These are phyloP conservation scores for Antheraea assamensis DNA, from an alignment of 2,888 invertebrate genomes.

Conservation along the genomic window DNA sequence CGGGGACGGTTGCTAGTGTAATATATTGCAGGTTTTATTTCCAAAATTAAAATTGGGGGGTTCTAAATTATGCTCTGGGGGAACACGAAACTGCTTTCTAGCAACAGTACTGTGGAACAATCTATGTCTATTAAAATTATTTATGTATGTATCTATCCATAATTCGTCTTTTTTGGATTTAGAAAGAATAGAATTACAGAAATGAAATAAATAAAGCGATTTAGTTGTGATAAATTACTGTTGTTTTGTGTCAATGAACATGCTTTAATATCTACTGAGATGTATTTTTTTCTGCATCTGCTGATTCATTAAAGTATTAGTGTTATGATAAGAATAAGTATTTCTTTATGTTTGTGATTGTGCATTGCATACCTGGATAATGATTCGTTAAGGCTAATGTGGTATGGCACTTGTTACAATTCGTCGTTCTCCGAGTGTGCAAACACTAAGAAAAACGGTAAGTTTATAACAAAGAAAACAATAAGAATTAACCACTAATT, in stretches of 20 bases:
- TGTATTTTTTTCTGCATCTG: conserved; percentile 43
- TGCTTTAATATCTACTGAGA: conserved; percentile 41
- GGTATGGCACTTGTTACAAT: conserved; percentile 81
- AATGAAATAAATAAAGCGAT: conserved; percentile 39
- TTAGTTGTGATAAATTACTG: conserved; percentile 37
- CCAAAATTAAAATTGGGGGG: no score
- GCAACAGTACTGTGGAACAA: neutral
- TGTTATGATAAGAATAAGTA: conserved; percentile 62
- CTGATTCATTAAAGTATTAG: conserved; percentile 65
- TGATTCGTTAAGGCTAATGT: conserved; percentile 73
- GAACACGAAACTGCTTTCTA: neutral
- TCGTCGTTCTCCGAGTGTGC: conserved; percentile 79
- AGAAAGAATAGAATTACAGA: conserved; percentile 35
- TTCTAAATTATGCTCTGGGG: no score
- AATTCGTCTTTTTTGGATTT: conserved; percentile 33
- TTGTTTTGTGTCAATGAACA: conserved; percentile 33
- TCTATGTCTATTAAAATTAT: neutral
- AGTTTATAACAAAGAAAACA: conserved; percentile 41
- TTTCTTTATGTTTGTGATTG: conserved; percentile 75
- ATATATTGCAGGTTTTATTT: no score
- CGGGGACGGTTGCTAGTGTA: no score
- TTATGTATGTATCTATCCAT: conserved; percentile 24
- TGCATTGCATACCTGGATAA: conserved; percentile 65
- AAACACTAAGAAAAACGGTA: conserved; percentile 78
- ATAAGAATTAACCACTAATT: neutral